A percentile compares a stretch with the other conserved stretches of the same genome.
Conservation (phyloP, 2,113 vertebrate species). For the Megaceryle torquata region DNA sequence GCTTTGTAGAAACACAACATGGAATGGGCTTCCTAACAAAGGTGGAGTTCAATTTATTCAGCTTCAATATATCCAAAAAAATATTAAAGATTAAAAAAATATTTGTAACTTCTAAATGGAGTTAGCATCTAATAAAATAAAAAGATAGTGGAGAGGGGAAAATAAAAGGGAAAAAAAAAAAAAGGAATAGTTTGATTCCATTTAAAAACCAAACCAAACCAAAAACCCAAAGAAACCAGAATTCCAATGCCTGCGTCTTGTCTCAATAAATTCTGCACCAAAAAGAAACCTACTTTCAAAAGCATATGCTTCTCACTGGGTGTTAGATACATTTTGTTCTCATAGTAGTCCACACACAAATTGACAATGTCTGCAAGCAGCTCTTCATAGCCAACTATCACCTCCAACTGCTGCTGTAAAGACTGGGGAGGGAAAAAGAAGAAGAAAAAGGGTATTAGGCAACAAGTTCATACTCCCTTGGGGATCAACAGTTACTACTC, state of each 20-base stretch:
- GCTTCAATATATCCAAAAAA: not conserved
- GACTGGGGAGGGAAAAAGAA: conserved; percentile 72
- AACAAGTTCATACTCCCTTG: not conserved
- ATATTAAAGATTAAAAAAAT: not conserved
- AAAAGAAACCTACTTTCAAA: conserved; percentile 83
- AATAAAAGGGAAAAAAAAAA: not conserved
- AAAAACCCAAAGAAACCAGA: not conserved
- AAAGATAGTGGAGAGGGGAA: not conserved
- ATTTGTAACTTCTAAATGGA: not conserved
- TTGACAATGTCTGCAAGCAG: conserved; percentile 97
- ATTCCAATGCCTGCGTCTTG: not conserved
- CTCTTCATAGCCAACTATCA: conserved; percentile 94
- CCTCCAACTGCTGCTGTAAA: conserved; percentile 95
- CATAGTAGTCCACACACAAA: conserved; percentile 95
- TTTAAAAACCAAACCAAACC: not conserved
- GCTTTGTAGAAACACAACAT: not conserved
- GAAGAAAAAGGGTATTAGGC: not conserved
- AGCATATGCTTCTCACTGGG: conserved; percentile 97
- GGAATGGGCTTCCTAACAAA: not conserved
- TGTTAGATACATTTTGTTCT: conserved; percentile 97
- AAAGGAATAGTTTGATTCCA: not conserved
- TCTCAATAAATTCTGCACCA: not conserved
- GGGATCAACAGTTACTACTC: not conserved
- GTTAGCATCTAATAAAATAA: not conserved
- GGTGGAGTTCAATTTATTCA: not conserved